A percentile compares a stretch with the other conserved stretches of the same genome.
phyloP scores from a whole-genome alignment of 2,888 invertebrate genomes.

The Macropis europaea region DNA sequence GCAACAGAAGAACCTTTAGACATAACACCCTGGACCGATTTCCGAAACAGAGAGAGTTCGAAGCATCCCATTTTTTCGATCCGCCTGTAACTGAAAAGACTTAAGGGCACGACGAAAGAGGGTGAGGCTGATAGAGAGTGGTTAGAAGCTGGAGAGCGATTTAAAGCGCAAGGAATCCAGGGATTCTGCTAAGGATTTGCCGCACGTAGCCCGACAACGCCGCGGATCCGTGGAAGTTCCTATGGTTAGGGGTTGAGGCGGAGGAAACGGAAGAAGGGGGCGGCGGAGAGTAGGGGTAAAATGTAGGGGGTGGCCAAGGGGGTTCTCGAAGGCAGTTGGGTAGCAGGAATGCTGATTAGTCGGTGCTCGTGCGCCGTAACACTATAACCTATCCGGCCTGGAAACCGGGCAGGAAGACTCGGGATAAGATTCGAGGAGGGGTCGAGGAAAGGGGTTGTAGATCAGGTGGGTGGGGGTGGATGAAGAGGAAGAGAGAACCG shows the following conservation, averaged over 20 bases:
- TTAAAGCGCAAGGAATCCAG: conserved; percentile 69
- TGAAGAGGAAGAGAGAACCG: conserved; percentile 53
- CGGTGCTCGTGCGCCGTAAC: conserved; percentile 77
- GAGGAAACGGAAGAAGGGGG: conserved; percentile 13
- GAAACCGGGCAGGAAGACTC: conserved; percentile 71
- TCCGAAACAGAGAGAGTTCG: no score
- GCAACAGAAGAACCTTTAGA: no score
- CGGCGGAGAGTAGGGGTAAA: conserved; percentile 16
- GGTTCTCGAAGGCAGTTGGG: conserved; percentile 50
- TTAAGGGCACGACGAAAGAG: conserved; percentile 12
- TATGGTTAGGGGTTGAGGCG: conserved; percentile 26
- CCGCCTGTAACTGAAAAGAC: conserved; percentile 34
- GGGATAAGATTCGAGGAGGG: conserved; percentile 69
- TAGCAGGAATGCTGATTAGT: conserved; percentile 79
- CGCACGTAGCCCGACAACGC: conserved; percentile 77
- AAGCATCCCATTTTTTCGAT: conserved; percentile 22
- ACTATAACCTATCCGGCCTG: conserved; percentile 76
- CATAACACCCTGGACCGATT: neutral
- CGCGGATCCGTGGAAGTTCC: conserved; percentile 70
- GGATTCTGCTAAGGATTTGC: conserved; percentile 77
- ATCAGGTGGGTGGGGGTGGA: conserved; percentile 38
- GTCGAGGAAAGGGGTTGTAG: conserved; percentile 56
- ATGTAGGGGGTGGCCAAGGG: conserved; percentile 6
- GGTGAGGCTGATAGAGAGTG: neutral
- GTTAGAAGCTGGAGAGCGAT: conserved; percentile 45